Conservation (phyloP, 2,113 vertebrate species). For the Vimba vimba region DNA sequence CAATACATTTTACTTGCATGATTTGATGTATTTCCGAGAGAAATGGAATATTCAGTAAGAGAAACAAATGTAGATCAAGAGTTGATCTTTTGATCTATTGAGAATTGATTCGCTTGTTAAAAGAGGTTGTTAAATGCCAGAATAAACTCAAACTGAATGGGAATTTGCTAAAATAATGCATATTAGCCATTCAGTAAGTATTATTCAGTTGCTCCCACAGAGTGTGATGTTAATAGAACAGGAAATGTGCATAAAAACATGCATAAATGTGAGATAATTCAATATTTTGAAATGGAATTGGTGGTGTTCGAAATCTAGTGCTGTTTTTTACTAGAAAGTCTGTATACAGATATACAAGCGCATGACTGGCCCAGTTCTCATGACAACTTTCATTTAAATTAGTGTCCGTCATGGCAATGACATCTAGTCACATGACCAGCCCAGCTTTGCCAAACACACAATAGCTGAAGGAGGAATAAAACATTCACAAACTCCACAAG, state of each 20-base stretch:
- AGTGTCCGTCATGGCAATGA: constrained; percentile 27
- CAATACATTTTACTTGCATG: not conserved
- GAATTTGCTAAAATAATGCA: not conserved
- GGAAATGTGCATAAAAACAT: not conserved
- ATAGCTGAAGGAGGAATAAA: not conserved
- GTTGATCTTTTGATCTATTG: not conserved
- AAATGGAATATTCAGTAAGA: not conserved
- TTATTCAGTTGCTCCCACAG: not conserved
- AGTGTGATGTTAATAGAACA: not conserved
- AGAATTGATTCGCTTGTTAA: not conserved
- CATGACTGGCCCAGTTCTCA: not conserved
- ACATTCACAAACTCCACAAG: constrained; percentile 1
- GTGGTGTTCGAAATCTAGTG: not conserved
- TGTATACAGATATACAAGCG: not conserved
- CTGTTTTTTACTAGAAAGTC: not conserved
- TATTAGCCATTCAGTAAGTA: not conserved
- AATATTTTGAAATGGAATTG: not conserved
- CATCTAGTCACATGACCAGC: constrained; percentile 13
- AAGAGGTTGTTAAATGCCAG: not conserved
- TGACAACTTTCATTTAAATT: constrained; percentile 48
- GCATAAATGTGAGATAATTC: not conserved
- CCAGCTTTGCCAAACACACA: not conserved
- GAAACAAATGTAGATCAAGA: not conserved
- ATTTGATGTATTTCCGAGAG: not conserved
- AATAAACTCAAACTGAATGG: not conserved